These are phyloP conservation scores for Macropus fuliginosus DNA, from an alignment of 2,797 vertebrate species.

Conservation along the genomic window DNA sequence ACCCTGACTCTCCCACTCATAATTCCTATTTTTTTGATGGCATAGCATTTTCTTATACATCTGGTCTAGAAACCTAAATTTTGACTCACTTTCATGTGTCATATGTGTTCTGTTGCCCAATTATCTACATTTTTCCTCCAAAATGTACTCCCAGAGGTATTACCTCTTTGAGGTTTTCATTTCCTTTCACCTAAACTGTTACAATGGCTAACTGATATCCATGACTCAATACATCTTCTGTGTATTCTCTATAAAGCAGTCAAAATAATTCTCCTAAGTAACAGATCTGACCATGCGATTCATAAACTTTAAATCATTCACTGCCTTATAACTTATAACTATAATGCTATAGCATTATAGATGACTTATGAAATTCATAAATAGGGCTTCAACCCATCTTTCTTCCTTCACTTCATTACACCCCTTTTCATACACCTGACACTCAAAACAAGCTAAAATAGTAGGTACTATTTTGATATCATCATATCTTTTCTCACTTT, in stretches of 20 bases:
- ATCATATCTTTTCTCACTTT: neutral
- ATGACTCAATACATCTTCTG: neutral
- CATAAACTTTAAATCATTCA: neutral
- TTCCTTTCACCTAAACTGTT: neutral
- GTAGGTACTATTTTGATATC: neutral
- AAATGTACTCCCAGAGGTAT: neutral
- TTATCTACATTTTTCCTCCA: neutral
- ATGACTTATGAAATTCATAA: neutral
- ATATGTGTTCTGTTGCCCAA: neutral
- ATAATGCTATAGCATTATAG: neutral
- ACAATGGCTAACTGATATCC: neutral
- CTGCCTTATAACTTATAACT: neutral
- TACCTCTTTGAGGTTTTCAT: neutral
- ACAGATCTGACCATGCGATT: neutral
- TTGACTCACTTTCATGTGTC: neutral
- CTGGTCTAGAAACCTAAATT: neutral
- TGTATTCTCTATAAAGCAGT: neutral
- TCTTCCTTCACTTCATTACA: neutral
- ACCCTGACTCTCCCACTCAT: neutral
- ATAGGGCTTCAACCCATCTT: neutral
- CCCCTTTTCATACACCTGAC: neutral
- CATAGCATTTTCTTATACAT: neutral
- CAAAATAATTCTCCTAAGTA: neutral
- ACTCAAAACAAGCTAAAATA: neutral
- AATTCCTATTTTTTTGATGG: neutral